A percentile compares a stretch with the other conserved stretches of the same genome.
Evolutionary conservation across 2,113 vertebrate species (phyloP).

Genomic region (Eretmochelys imbricata): DNA sequence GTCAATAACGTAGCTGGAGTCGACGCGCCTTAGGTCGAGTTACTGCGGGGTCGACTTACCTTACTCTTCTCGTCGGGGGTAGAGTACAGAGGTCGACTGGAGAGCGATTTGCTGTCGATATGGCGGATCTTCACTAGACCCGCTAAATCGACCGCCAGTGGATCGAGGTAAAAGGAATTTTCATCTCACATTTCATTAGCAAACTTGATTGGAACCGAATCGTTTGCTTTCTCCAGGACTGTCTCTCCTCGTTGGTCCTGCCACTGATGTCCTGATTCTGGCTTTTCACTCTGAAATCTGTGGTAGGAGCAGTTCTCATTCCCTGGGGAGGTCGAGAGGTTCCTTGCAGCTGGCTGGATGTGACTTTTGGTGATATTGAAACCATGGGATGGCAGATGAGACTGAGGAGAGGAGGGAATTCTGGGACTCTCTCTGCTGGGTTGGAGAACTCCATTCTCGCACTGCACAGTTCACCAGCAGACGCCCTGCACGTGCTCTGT

Average conservation of each 20-base stretch:
- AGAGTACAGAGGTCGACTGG: no score
- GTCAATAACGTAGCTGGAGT: no score
- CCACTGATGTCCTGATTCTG: slow-evolving; percentile 17
- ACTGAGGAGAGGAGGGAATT: slow-evolving; percentile 27
- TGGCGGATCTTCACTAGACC: no score
- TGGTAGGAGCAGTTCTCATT: not conserved
- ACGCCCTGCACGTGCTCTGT: not conserved
- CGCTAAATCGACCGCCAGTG: no score
- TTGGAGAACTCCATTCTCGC: slow-evolving; percentile 43
- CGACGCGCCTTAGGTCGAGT: no score
- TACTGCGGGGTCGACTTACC: no score
- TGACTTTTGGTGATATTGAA: slow-evolving; percentile 42
- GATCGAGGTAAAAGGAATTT: slow-evolving; percentile 4
- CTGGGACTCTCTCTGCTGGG: not conserved
- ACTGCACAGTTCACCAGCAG: slow-evolving; percentile 52
- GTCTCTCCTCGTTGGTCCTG: not conserved
- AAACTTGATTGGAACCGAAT: not conserved
- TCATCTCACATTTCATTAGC: slow-evolving; percentile 8
- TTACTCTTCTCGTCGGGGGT: no score
- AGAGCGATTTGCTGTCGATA: no score
- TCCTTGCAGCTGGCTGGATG: not conserved
- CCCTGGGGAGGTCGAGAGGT: not conserved
- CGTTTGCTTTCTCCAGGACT: slow-evolving; percentile 31
- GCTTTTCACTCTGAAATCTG: slow-evolving; percentile 26
- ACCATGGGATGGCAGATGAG: not conserved